A percentile compares a stretch with the other conserved stretches of the same genome.
Evolutionary conservation across 2,113 vertebrate genomes (phyloP).

Genomic region (Meleagris gallopavo): DNA sequence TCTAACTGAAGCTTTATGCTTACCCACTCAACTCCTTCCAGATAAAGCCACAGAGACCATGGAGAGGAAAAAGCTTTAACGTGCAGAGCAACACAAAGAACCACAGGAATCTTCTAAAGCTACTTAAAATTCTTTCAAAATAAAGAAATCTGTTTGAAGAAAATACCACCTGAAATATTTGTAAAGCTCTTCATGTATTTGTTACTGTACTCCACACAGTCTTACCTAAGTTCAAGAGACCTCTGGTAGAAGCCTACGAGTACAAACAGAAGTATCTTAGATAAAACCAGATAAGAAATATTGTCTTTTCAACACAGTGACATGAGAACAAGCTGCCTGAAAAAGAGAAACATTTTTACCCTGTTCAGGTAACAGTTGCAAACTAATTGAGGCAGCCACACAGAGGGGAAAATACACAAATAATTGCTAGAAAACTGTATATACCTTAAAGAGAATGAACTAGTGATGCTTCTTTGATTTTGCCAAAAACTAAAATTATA

Average conservation of each 20-base stretch:
- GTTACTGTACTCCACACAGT: background rate
- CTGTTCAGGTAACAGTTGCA: background rate
- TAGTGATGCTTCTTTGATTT: background rate
- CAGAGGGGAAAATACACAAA: background rate
- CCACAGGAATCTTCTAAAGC: background rate
- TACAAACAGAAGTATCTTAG: background rate
- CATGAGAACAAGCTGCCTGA: background rate
- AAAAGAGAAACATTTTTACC: background rate
- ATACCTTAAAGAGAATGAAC: background rate
- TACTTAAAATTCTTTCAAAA: constrained; percentile 39
- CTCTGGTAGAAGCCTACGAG: background rate
- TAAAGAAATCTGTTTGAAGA: background rate
- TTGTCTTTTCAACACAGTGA: background rate
- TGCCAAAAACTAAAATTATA: background rate
- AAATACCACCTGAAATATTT: constrained; percentile 3
- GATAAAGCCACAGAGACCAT: background rate
- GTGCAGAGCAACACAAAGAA: background rate
- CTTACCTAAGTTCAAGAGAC: background rate
- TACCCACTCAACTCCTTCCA: background rate
- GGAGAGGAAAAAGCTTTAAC: background rate
- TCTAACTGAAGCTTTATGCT: background rate
- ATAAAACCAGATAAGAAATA: background rate
- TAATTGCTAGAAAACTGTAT: background rate
- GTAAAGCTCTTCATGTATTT: constrained; percentile 6
- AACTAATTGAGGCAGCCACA: background rate